Evolutionary conservation across 2,888 invertebrate genomes (phyloP).

Genomic region (Deroplatys truncata): DNA sequence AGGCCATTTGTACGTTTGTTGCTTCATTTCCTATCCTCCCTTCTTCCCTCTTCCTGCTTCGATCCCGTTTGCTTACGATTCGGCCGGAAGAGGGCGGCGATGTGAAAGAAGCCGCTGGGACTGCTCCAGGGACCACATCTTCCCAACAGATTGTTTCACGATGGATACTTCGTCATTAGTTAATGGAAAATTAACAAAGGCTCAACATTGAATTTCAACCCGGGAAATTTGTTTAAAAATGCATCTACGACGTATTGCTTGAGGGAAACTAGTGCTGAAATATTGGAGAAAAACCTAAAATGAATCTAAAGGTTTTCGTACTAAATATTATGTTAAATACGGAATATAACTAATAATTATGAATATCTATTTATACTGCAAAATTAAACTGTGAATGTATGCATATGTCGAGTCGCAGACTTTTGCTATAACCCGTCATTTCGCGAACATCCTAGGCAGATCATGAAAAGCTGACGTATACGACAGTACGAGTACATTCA

Average conservation of each 20-base stretch:
- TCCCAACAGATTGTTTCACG: neutral
- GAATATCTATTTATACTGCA: too few species aligned
- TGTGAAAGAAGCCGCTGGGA: neutral
- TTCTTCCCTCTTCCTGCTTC: slow-evolving; percentile 16
- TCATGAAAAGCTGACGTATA: too few species aligned
- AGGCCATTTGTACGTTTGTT: slow-evolving; percentile 46
- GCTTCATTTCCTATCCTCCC: slow-evolving; percentile 43
- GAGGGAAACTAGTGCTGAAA: neutral
- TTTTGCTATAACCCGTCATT: too few species aligned
- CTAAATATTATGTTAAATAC: neutral
- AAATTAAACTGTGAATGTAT: too few species aligned
- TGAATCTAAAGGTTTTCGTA: neutral
- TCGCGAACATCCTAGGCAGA: too few species aligned
- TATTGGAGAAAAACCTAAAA: neutral
- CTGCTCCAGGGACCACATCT: neutral
- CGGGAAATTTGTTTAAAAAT: neutral
- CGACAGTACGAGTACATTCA: too few species aligned
- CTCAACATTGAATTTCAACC: neutral
- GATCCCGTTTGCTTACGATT: neutral
- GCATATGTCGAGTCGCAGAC: too few species aligned
- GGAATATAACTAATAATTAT: too few species aligned
- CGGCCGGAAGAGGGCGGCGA: neutral
- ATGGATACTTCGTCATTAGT: neutral
- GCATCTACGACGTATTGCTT: neutral
- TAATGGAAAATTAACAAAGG: neutral